These are phyloP conservation scores for Ruditapes philippinarum DNA, from an alignment of 1,140 invertebrate genomes.

Conservation along the genomic window DNA sequence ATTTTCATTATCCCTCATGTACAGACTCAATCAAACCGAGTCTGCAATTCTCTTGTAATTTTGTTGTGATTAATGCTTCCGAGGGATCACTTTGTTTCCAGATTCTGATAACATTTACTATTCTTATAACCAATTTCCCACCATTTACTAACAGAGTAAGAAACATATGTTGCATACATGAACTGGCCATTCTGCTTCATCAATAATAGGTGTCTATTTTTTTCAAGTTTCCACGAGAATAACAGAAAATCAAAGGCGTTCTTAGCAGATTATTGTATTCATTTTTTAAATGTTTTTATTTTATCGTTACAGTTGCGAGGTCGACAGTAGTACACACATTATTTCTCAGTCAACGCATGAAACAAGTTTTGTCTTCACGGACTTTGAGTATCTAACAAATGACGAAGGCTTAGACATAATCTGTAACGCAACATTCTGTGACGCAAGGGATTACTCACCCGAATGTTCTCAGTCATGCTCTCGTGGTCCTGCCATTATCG, in stretches of 20 bases:
- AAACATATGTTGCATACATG: too few relatives aligned
- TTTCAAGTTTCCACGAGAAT: background rate
- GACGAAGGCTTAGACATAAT: slow-evolving; percentile 10
- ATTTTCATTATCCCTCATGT: too few relatives aligned
- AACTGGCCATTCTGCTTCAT: too few relatives aligned
- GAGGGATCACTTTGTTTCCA: too few relatives aligned
- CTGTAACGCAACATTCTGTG: slow-evolving; percentile 48
- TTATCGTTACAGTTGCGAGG: slow-evolving; percentile 15
- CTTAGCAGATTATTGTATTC: background rate
- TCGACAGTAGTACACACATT: slow-evolving; percentile 45
- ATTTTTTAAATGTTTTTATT: background rate
- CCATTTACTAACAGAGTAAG: too few relatives aligned
- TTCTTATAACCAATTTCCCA: too few relatives aligned
- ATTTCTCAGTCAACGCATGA: slow-evolving; percentile 56
- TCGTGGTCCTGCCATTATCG: background rate
- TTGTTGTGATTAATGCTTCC: too few relatives aligned
- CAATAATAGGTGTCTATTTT: too few relatives aligned
- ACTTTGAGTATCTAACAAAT: slow-evolving; percentile 45
- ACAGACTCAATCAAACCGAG: too few relatives aligned
- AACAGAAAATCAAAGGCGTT: background rate
- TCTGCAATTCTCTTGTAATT: too few relatives aligned
- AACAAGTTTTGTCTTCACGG: slow-evolving; percentile 46
- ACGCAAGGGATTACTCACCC: slow-evolving; percentile 14
- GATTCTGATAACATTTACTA: too few relatives aligned
- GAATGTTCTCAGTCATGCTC: slow-evolving; percentile 25